Evolutionary conservation across 2,113 vertebrate species (phyloP).

Genomic region (Cebidichthys violaceus): DNA sequence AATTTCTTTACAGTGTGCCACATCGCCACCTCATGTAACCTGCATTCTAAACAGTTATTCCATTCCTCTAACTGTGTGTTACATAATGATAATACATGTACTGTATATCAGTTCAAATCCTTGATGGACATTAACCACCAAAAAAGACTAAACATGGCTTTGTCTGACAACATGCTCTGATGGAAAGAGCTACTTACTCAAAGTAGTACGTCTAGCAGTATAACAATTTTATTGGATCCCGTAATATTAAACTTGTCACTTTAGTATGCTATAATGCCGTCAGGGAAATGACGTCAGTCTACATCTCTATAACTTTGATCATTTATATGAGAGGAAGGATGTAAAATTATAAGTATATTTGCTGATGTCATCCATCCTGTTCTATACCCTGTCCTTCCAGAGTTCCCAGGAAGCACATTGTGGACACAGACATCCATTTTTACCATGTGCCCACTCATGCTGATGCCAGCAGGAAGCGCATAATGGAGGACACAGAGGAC

Average conservation of each 20-base stretch:
- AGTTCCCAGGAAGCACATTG: conserved; percentile 89
- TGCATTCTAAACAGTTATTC: background rate
- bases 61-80: conserved; percentile 1
- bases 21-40: conserved; percentile 17
- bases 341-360: conserved; percentile 2
- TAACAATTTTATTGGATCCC: conserved; percentile 13
- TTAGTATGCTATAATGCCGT: background rate
- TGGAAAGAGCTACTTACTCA: background rate
- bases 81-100: background rate
- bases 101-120: background rate
- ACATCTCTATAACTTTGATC: conserved; percentile 11
- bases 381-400: conserved; percentile 69
- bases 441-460: conserved; percentile 92
- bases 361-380: conserved; percentile 25
- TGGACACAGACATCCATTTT: conserved; percentile 93
- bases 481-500: conserved; percentile 96
- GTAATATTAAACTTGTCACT: background rate
- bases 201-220: background rate
- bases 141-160: conserved; percentile 21
- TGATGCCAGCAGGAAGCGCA: conserved; percentile 94
- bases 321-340: background rate
- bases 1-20: background rate
- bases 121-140: conserved; percentile 11
- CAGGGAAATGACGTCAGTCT: background rate
- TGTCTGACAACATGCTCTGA: background rate